These are phyloP conservation scores for Pseudochirops cupreus DNA, from an alignment of 2,797 vertebrate genomes.

Conservation along the genomic window DNA sequence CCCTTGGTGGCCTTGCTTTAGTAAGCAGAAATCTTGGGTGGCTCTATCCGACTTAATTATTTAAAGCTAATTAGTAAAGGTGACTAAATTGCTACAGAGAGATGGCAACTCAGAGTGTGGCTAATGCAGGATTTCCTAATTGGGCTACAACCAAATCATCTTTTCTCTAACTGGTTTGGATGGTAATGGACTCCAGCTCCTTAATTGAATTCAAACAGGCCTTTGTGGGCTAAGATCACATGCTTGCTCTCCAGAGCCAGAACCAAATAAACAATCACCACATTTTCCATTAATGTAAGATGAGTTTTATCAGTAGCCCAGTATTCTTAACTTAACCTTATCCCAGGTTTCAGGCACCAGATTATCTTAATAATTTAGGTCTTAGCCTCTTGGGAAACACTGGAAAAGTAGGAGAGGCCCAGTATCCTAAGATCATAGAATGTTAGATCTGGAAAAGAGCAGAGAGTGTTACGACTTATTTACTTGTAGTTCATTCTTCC, in stretches of 20 bases:
- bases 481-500: background rate
- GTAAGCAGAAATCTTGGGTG: slow-evolving; percentile 73
- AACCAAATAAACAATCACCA: slow-evolving; percentile 16
- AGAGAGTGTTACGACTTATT: background rate
- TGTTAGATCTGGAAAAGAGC: background rate
- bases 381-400: slow-evolving; percentile 8
- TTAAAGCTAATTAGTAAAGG: slow-evolving; percentile 83
- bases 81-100: slow-evolving; percentile 81
- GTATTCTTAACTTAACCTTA: background rate
- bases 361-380: background rate
- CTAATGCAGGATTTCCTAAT: slow-evolving; percentile 73
- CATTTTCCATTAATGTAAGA: slow-evolving; percentile 26
- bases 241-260: slow-evolving; percentile 51
- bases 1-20: slow-evolving; percentile 36
- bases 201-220: slow-evolving; percentile 76
- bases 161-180: slow-evolving; percentile 66
- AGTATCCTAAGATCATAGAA: background rate
- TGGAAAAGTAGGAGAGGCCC: background rate
- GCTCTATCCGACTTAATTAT: slow-evolving; percentile 77
- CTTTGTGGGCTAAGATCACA: slow-evolving; percentile 68
- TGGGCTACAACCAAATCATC: slow-evolving; percentile 62
- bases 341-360: background rate
- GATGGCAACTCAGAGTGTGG: slow-evolving; percentile 61
- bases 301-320: slow-evolving; percentile 11
- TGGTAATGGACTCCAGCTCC: slow-evolving; percentile 72